Conservation (phyloP, 1,140 invertebrate species). For the Drosophila orena region DNA sequence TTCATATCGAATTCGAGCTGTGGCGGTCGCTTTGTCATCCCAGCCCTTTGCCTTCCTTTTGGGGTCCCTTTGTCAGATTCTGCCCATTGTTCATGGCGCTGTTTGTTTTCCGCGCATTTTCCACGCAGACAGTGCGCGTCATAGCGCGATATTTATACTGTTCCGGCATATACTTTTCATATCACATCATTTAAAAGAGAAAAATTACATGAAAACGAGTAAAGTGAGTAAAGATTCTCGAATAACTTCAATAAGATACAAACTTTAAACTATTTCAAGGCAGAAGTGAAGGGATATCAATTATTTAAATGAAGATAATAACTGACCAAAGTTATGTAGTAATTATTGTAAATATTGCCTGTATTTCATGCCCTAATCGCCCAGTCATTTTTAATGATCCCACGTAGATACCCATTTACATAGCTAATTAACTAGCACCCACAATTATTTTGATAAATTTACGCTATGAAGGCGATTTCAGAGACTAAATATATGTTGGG, state of each 20-base stretch:
- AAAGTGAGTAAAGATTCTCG: too few relatives aligned
- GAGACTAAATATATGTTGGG: slow-evolving; percentile 8
- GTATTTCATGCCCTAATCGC: slow-evolving; percentile 2
- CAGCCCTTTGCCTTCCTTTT: slow-evolving; percentile 2
- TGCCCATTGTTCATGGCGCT: slow-evolving; percentile 26
- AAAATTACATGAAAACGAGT: too few relatives aligned
- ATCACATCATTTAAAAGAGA: too few relatives aligned
- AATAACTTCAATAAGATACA: background rate
- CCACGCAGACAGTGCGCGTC: slow-evolving; percentile 4
- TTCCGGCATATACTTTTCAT: too few relatives aligned
- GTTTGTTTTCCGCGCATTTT: slow-evolving; percentile 28
- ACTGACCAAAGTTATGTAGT: background rate
- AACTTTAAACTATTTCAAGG: background rate
- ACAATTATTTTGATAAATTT: slow-evolving; percentile 12
- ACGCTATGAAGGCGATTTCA: slow-evolving; percentile 1
- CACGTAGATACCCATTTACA: slow-evolving; percentile 3
- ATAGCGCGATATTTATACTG: too few relatives aligned
- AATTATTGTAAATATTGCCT: slow-evolving; percentile 8
- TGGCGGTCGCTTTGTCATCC: background rate
- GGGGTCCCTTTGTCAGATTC: slow-evolving; percentile 16
- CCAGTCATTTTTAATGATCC: slow-evolving; percentile 10
- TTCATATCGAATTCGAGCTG: slow-evolving; percentile 19
- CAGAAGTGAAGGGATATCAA: background rate
- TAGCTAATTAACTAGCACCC: slow-evolving; percentile 8
- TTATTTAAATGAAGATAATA: slow-evolving; percentile 5